Base-by-base conservation (phyloP, 2,888 invertebrate genomes). In the Drosophila pegasa region DNA sequence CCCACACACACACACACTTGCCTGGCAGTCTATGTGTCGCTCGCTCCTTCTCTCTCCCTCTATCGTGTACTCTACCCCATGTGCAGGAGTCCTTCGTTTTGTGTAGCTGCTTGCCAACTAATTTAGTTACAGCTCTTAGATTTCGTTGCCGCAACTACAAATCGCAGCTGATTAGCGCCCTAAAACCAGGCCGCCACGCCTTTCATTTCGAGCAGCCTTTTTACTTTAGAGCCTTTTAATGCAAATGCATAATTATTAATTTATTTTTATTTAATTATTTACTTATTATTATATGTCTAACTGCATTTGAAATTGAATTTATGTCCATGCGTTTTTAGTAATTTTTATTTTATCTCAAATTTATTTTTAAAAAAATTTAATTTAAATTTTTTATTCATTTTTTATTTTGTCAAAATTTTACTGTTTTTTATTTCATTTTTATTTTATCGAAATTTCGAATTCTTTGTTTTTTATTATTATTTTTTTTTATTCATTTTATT, bases 221-320 rank as follows among this genome's bases (percentile, higher is more conserved):
- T 25, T 43, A 43, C 25, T 3, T 27, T 45, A 45, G 43, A 27
- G 43, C 43, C 43, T 45, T 5, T 51, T 35, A 72, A 48, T 62
- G 69, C 68, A 69, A 69, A 55, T 62, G 63, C 64, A 60, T 48
- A 48, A 54, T 27, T 56, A 56, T 60, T 66, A 64, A 75, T 66
- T 77, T 22, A 73, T 48, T 65, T 62, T 57, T 40, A 65, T 69
- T 80, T 47, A 61, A 35, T 55, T 66, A 59, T 37, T 75, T 67
- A 47, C 58, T 61, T 66, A 73, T 45, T 67, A 56, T 65, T 67
- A 71, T 52, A 62, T 89, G 78, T 84, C 86, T 89, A 89, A 89
- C 90, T 84, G 89, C 90, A 89, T 90, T 78, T 72, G 62, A 83
- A 67, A 67, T 45, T 72, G 58, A 73, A 61, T 70, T 78, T 71